phyloP scores from a whole-genome alignment of 1,140 invertebrate genomes.

The Agrypnia vestita region DNA sequence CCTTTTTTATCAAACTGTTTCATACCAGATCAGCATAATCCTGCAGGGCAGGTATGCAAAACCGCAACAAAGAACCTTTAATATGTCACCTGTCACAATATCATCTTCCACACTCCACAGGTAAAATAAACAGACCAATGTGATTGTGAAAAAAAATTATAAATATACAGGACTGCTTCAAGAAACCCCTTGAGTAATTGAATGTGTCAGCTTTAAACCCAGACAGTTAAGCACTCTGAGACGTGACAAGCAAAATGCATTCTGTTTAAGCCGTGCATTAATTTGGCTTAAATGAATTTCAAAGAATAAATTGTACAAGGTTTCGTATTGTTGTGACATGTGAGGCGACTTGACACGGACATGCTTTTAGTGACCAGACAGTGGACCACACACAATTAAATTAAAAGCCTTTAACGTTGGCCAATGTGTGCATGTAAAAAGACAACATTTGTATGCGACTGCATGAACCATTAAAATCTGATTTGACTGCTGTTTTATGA shows the following conservation, averaged over 20 bases:
- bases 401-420: background rate
- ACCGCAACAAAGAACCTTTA: background rate
- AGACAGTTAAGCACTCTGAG: background rate
- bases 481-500: no score
- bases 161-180: background rate
- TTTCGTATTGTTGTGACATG: conserved; percentile 32
- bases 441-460: no score
- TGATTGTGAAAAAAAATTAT: background rate
- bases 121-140: background rate
- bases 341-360: background rate
- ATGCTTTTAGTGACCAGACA: background rate
- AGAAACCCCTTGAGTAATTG: background rate
- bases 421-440: no score
- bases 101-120: background rate
- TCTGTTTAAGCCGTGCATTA: background rate
- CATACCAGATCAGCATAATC: background rate
- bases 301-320: conserved; percentile 5
- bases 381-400: background rate
- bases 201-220: background rate
- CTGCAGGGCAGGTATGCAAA: background rate
- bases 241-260: background rate
- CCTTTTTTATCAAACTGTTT: no score
- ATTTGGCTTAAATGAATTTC: conserved; percentile 26
- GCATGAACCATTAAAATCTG: no score
- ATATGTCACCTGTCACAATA: background rate